Conservation (phyloP, 2,113 vertebrate genomes). For the Stegastes partitus region DNA sequence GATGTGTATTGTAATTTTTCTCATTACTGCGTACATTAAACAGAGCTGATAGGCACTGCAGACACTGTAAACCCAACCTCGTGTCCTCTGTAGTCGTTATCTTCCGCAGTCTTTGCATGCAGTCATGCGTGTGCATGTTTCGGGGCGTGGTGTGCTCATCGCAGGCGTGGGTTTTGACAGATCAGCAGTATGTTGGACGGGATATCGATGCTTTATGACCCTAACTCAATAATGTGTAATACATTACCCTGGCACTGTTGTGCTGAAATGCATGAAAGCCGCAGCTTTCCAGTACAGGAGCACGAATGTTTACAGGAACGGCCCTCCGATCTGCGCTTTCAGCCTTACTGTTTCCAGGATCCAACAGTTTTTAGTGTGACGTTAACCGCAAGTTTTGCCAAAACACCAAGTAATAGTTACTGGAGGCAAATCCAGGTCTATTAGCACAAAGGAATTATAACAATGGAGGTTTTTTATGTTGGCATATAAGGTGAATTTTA, state of each 20-base stretch:
- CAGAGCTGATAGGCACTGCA: background rate
- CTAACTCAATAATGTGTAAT: background rate
- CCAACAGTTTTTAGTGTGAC: too few species aligned
- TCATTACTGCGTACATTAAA: background rate
- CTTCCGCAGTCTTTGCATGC: slow-evolving; percentile 27
- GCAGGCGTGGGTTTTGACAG: slow-evolving; percentile 21
- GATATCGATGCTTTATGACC: slow-evolving; percentile 26
- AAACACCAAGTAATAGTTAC: too few species aligned
- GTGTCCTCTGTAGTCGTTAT: background rate
- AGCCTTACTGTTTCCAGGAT: too few species aligned
- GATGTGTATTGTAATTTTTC: background rate
- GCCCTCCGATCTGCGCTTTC: too few species aligned
- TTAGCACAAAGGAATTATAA: too few species aligned
- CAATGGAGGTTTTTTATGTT: too few species aligned
- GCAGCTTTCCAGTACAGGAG: too few species aligned
- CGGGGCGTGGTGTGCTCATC: slow-evolving; percentile 1
- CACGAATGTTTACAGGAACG: too few species aligned
- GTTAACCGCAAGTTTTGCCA: too few species aligned
- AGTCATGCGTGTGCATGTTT: slow-evolving; percentile 21
- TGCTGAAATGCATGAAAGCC: background rate
- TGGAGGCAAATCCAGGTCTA: too few species aligned
- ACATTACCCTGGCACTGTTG: slow-evolving; percentile 4
- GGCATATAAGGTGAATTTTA: too few species aligned
- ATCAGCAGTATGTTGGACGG: slow-evolving; percentile 18
- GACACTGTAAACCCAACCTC: too few species aligned